Base-by-base conservation (phyloP, 2,797 vertebrate genomes). In the Rhabdomys pumilio region DNA sequence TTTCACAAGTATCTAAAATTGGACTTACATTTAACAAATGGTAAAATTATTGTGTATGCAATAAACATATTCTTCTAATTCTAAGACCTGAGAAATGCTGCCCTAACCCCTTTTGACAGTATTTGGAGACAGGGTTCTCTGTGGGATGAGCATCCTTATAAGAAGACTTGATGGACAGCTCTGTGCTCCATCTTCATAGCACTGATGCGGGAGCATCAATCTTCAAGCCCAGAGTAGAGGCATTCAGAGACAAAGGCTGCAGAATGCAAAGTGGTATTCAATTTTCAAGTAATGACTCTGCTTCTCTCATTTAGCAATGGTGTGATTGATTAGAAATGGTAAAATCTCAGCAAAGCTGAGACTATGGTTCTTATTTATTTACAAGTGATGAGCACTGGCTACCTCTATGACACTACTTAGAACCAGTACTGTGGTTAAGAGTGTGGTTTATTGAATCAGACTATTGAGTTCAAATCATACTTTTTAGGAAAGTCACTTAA, bases 381-480 rank as follows among this genome's bases (percentile, higher is more conserved):
- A 59, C 11, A 31, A 61, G 11, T 15, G 61, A 82, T 61, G 41
- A 65, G 6, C 20, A 50, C 50, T 47, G 59, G 26, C 2, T 81
- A 57, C 72, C 19, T 96, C 63, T 65, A 0, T 6, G 50, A 84
- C 38, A 89, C 57, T 9, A 63, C 67, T 92, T 84, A 90, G 86
- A 88, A 85, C 61, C 41, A 61, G 67, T n/a, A 26, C 65, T 41
- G 31, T 91, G 87, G 67, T 94, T 91, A 55, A 76, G 24, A 89
- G 20, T 75, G 61, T 94, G 88, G 75, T 38, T 79, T 91, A 65
- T 94, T 91, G 41, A 94, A 20, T 95, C 75, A 94, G 79, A 88
- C 10, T n/a, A 13, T 29, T 77, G 59, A 93, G 34, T 90, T 94
- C 41, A 83, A 69, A 76, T 91, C 34, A 53, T 6, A 59, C 9